Conservation (phyloP, 2,888 invertebrate genomes). For the Netelia fuscicornis region DNA sequence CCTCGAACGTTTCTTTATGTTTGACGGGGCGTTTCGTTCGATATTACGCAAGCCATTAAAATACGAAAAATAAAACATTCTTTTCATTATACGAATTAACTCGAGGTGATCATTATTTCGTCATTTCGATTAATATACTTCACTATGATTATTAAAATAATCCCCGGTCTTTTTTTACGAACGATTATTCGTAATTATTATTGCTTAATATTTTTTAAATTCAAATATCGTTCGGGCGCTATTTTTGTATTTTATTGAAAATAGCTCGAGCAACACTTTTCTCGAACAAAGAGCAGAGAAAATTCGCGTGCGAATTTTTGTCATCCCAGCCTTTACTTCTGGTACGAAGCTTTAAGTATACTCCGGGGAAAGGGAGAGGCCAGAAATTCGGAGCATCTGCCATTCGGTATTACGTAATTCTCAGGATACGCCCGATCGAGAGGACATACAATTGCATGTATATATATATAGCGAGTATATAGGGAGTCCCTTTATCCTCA, state of each 20-base stretch:
- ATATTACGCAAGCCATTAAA: slow-evolving; percentile 4
- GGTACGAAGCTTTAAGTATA: neutral
- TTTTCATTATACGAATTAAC: too few species aligned
- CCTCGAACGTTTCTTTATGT: slow-evolving; percentile 8
- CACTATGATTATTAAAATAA: too few species aligned
- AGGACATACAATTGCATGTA: neutral
- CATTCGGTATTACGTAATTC: slow-evolving; percentile 51
- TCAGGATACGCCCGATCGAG: slow-evolving; percentile 4
- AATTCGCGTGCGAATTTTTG: neutral
- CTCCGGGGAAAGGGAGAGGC: slow-evolving; percentile 7
- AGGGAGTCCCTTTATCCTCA: slow-evolving; percentile 11
- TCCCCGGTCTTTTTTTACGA: too few species aligned
- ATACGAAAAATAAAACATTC: too few species aligned
- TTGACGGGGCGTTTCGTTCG: slow-evolving; percentile 1
- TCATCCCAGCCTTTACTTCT: neutral
- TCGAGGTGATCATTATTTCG: too few species aligned
- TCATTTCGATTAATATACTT: too few species aligned
- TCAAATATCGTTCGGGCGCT: too few species aligned
- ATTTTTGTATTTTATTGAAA: too few species aligned
- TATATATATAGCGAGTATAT: slow-evolving; percentile 8
- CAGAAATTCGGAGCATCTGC: slow-evolving; percentile 58
- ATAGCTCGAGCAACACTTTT: too few species aligned
- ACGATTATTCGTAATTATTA: too few species aligned
- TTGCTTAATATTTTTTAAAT: too few species aligned
- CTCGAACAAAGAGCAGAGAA: neutral